Evolutionary conservation across 2,888 invertebrate genomes (phyloP), one percentile per base, ranked within the genome.

Genomic region (Chrysomela aeneicollis): DNA sequence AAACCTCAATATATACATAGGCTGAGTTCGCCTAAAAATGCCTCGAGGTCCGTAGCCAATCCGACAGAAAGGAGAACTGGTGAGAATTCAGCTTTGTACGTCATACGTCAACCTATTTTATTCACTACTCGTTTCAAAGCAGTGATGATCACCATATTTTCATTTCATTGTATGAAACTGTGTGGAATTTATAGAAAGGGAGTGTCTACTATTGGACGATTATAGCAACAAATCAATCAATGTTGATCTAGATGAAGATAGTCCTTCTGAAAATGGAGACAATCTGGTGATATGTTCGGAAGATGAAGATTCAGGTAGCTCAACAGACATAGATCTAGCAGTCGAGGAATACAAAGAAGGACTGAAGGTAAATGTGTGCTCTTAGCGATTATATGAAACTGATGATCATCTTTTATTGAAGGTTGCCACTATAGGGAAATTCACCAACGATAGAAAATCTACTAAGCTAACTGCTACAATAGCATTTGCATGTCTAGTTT

Each of bases 301-400:
- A 32, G 79, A 67, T 50, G 88, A 86, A 47, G 85, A 83, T n/a
- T 89, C 89, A 21, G 73, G 71, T 32, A 90, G 88, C 69, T 90
- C 90, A 0, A 92, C 92, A 1, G 92, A 92, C 74, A 91, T 92
- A 60, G 92, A 92, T 78, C 90, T 90, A 0, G 90, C 90, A 15
- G 92, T 92, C 0, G 90, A 91, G 75, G 92, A 92, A 77, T 92
- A 92, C 76, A 87, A 88, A 65, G 91, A 91, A 75, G 87, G 87
- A 73, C 85, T 91, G 69, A 89, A 90, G 82, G 91, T 89, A 79
- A 75, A 63, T 26, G n/a, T 15, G 37, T 8, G 52, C n/a, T 1
- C 19, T 46, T 22, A 8, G 2, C 15, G 6, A 21, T 58, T 18
- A 2, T 9, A n/a, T 30, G 5, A 1, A 18, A 59, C 12, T 19